These are phyloP conservation scores for Plusia festucae DNA, from an alignment of 2,888 invertebrate genomes.

Conservation along the genomic window DNA sequence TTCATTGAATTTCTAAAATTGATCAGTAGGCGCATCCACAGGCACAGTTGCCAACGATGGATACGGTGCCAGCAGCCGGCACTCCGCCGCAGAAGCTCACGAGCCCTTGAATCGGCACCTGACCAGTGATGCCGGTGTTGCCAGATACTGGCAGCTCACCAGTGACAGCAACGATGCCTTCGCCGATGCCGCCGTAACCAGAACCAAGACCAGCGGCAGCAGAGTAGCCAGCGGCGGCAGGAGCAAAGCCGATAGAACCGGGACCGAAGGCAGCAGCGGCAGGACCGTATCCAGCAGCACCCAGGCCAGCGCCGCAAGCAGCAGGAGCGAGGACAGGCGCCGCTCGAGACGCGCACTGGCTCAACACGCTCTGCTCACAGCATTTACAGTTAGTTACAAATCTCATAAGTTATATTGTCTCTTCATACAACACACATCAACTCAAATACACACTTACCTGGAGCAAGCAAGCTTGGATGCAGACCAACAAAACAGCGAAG, in stretches of 20 bases:
- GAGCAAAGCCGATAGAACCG: no score
- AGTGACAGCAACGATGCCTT: conserved; percentile 54
- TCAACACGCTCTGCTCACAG: conserved; percentile 43
- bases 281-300: conserved; percentile 5
- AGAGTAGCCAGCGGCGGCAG: no score
- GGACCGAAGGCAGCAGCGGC: no score
- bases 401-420: background rate
- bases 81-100: conserved; percentile 42
- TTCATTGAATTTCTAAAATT: no score
- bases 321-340: conserved; percentile 6
- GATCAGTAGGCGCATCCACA: conserved; percentile 28
- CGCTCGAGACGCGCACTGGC: conserved; percentile 31
- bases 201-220: conserved; percentile 3
- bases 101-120: no score
- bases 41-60: conserved; percentile 31
- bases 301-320: conserved; percentile 2
- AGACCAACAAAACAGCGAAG: conserved; percentile 57
- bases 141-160: no score
- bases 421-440: background rate
- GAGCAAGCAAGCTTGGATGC: conserved; percentile 65
- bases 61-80: conserved; percentile 39
- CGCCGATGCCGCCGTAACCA: conserved; percentile 52
- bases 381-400: background rate
- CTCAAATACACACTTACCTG: conserved; percentile 56
- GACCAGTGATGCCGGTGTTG: no score